A percentile compares a stretch with the other conserved stretches of the same genome.
These are phyloP conservation scores for Danaus melanippus DNA, from an alignment of 1,140 invertebrate species.

Conservation along the genomic window DNA sequence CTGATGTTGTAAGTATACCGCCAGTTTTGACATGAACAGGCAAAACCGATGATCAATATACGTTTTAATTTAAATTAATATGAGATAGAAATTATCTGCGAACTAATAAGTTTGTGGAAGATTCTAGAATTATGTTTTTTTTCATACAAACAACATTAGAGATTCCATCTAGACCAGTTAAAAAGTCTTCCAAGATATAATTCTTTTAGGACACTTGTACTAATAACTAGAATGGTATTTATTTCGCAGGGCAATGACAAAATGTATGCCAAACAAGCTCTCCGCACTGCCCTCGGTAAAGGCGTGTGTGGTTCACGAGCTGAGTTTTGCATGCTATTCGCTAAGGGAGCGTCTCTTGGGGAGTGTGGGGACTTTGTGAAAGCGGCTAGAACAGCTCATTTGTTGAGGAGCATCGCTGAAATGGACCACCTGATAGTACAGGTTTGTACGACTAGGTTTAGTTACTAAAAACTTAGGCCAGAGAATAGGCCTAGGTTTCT, in stretches of 20 bases:
- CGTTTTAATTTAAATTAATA: too few relatives aligned
- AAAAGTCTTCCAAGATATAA: too few relatives aligned
- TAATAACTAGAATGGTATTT: not conserved
- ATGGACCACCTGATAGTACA: constrained; percentile 53
- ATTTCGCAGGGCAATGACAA: constrained; percentile 39
- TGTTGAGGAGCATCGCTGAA: constrained; percentile 45
- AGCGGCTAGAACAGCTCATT: constrained; percentile 46
- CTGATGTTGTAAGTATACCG: constrained; percentile 38
- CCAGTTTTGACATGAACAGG: not conserved
- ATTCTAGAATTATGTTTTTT: too few relatives aligned
- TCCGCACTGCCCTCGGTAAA: constrained; percentile 43
- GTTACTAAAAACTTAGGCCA: too few relatives aligned
- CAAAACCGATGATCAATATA: not conserved
- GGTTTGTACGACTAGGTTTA: constrained; percentile 20
- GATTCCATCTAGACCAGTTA: too few relatives aligned
- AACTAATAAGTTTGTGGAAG: too few relatives aligned
- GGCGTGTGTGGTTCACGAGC: constrained; percentile 45
- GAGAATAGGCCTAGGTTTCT: too few relatives aligned
- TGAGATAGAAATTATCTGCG: too few relatives aligned
- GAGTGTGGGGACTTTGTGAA: constrained; percentile 47
- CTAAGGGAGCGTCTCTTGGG: constrained; percentile 37
- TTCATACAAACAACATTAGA: too few relatives aligned
- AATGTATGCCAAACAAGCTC: constrained; percentile 36
- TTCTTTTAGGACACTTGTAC: too few relatives aligned
- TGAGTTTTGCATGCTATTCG: constrained; percentile 59